phyloP scores from a whole-genome alignment of 2,797 vertebrate genomes.

The Sebastes steindachneri region DNA sequence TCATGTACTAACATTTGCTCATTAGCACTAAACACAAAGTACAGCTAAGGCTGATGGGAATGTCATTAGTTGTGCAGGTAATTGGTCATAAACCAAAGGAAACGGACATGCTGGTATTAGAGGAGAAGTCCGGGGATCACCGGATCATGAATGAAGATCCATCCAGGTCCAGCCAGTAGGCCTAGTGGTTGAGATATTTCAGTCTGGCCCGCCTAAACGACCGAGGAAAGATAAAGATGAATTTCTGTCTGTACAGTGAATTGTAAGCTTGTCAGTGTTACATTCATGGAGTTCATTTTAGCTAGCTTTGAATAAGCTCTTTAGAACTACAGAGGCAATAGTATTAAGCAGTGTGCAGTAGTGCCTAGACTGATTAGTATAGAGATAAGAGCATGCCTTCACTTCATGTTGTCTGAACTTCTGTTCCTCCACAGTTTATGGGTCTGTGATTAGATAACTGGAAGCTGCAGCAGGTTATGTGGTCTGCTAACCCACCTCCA shows the following conservation, averaged over 20 bases:
- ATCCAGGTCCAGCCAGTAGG: too few species aligned
- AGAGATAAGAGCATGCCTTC: neutral
- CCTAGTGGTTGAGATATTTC: neutral
- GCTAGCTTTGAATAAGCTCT: neutral
- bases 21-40: too few species aligned
- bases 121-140: too few species aligned
- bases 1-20: too few species aligned
- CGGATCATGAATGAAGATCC: too few species aligned
- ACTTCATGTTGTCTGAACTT: neutral
- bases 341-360: neutral
- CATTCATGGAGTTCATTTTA: neutral
- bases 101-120: too few species aligned
- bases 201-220: neutral
- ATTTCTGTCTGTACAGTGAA: neutral
- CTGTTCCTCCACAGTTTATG: conserved; percentile 17
- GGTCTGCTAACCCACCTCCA: conserved; percentile 3
- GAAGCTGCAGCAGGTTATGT: neutral
- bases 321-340: neutral
- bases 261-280: neutral
- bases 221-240: too few species aligned
- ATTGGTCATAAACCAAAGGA: too few species aligned
- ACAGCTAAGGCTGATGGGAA: too few species aligned
- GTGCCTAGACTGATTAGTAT: neutral
- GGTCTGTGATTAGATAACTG: conserved; percentile 38
- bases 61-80: neutral